Evolutionary conservation across 2,888 invertebrate genomes (phyloP), one percentile per base, ranked within the genome.

Genomic region (Serrognathus titanus): DNA sequence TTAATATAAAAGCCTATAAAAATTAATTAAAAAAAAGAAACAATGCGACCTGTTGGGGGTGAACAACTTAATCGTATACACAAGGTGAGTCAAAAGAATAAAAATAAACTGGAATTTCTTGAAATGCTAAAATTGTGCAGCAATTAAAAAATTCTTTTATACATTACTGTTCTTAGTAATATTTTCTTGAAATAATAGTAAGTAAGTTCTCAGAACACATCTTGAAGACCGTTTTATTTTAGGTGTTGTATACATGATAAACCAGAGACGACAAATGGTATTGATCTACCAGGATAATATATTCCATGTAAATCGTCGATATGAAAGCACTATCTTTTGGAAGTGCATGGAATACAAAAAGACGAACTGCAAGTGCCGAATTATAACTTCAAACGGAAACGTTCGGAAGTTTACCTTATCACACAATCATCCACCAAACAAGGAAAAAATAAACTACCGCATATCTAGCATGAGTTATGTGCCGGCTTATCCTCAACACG

Each of bases 281-380:
- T 11, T 52, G 45, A 20, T 52, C 3, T 46, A 20, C 12, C 37
- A 55, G 35, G 46, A 55, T 11, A 48, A 51, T 46, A 40, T 55
- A 16, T 58, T 39, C 39, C 20, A 40, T 12, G 10, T 55, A 31
- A 59, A 59, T 24, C 55, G 52, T 10, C n/a, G 37, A 7, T 37
- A 37, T 8, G 16, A 13, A 8, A 12, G 16, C 16, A 46, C 36
- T 11, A 37, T 52, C n/a, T 52, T 52, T 52, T 52, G 52, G 52
- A 11, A 46, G 11, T 52, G 52, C 16, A 37, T 37, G 37, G 52
- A 46, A 11, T 52, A 52, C 24, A 35, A 52, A 45, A 13, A 20
- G n/a, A 16, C 36, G 36, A 35, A 24, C 9, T 52, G 52, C 12
- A 31, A 36, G 24, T 52, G 46, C 24, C 45, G 52, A 35, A 9